These are phyloP conservation scores for Albula goreensis DNA, from an alignment of 2,113 vertebrate genomes.

Conservation along the genomic window DNA sequence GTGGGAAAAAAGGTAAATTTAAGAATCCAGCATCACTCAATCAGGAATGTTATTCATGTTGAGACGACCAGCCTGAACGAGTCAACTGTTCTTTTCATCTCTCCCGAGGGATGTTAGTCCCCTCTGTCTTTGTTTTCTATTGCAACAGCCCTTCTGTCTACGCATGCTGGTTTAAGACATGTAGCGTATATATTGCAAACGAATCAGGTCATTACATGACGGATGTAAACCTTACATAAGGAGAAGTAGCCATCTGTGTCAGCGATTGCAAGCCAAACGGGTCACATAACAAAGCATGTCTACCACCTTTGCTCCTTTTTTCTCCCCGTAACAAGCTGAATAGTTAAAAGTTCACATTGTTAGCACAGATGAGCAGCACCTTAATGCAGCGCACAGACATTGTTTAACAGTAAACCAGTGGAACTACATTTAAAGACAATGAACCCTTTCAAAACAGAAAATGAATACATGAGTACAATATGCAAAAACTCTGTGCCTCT, in stretches of 20 bases:
- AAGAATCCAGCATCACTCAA: slow-evolving; percentile 16
- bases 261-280: slow-evolving; percentile 8
- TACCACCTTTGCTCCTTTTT: too few species aligned
- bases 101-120: neutral
- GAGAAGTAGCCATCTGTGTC: slow-evolving; percentile 48
- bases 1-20: neutral
- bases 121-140: slow-evolving; percentile 28
- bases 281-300: slow-evolving; percentile 39
- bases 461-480: too few species aligned
- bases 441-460: too few species aligned
- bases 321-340: neutral
- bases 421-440: too few species aligned
- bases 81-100: neutral
- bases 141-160: slow-evolving; percentile 34
- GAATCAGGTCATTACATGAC: slow-evolving; percentile 34
- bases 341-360: neutral
- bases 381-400: too few species aligned
- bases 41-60: neutral
- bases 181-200: slow-evolving; percentile 37
- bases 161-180: neutral
- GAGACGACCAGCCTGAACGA: slow-evolving; percentile 12
- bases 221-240: slow-evolving; percentile 58
- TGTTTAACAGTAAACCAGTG: too few species aligned
- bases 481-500: too few species aligned
- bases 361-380: neutral